These are phyloP conservation scores for Achlya flavicornis DNA, from an alignment of 2,888 invertebrate genomes.

Conservation along the genomic window DNA sequence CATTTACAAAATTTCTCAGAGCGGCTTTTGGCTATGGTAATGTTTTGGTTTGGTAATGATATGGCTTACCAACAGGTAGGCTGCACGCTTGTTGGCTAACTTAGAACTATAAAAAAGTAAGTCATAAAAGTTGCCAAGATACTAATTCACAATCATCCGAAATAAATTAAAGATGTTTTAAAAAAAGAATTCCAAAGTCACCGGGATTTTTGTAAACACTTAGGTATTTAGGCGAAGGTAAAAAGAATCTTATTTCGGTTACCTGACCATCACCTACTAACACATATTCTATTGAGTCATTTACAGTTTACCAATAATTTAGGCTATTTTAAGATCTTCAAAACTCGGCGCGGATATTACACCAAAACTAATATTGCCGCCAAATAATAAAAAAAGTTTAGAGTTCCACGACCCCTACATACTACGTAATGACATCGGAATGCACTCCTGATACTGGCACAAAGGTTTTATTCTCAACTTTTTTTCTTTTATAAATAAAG, in stretches of 20 bases:
- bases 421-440: slow-evolving; percentile 74
- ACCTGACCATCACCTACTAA: slow-evolving; percentile 80
- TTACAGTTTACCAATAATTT: slow-evolving; percentile 57
- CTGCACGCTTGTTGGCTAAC: no score
- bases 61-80: no score
- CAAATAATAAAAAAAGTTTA: slow-evolving; percentile 49
- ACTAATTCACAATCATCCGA: background rate
- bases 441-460: slow-evolving; percentile 74
- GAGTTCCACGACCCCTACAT: slow-evolving; percentile 50
- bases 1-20: no score
- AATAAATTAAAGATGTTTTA: slow-evolving; percentile 36
- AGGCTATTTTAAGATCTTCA: slow-evolving; percentile 66
- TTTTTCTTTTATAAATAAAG: slow-evolving; percentile 66
- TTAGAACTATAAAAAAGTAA: no score
- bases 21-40: no score
- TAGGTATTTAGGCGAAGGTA: slow-evolving; percentile 72
- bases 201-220: slow-evolving; percentile 29
- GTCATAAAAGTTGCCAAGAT: no score
- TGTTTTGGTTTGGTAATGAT: no score
- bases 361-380: slow-evolving; percentile 37
- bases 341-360: slow-evolving; percentile 43
- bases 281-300: slow-evolving; percentile 64
- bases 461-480: slow-evolving; percentile 71
- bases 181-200: slow-evolving; percentile 36
- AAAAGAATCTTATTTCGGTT: slow-evolving; percentile 59